A percentile compares a stretch with the other conserved stretches of the same genome.
phyloP scores from a whole-genome alignment of 2,113 vertebrate species.

The Tricholaema leucomelas region DNA sequence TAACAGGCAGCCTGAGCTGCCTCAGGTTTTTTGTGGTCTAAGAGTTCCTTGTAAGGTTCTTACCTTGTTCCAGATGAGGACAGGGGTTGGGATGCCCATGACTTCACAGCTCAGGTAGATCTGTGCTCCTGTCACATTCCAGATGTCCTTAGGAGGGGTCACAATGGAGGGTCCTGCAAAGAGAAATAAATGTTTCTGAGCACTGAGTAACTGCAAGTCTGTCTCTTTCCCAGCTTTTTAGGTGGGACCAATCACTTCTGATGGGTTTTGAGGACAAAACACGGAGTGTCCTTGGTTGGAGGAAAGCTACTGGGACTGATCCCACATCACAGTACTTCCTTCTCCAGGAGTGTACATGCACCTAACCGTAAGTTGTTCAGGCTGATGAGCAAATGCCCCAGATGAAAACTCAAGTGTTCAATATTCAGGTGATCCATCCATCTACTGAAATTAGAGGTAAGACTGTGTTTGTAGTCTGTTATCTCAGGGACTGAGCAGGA shows the following conservation, averaged over 20 bases:
- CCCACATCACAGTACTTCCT: not conserved
- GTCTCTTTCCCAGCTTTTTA: not conserved
- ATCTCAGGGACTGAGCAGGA: not conserved
- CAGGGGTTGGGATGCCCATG: conserved; percentile 89
- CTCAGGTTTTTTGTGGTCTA: not conserved
- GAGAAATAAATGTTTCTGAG: not conserved
- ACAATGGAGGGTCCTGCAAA: conserved; percentile 85
- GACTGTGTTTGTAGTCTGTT: not conserved
- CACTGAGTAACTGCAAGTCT: not conserved
- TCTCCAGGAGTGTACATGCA: not conserved
- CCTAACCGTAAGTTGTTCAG: not conserved
- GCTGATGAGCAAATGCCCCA: accelerated
- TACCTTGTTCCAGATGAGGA: conserved; percentile 94
- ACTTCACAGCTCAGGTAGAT: conserved; percentile 94
- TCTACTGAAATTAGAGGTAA: not conserved
- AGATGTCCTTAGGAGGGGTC: conserved; percentile 87
- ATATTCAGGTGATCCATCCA: not conserved
- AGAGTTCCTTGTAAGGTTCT: not conserved
- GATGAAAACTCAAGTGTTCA: not conserved
- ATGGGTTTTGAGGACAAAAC: not conserved
- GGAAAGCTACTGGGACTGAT: not conserved
- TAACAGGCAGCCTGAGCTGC: not conserved
- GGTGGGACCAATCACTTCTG: not conserved
- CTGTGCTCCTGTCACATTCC: conserved; percentile 90
- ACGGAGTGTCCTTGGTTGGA: not conserved